Conservation (phyloP, 2,797 vertebrate genomes). For the Meda fulgida region DNA sequence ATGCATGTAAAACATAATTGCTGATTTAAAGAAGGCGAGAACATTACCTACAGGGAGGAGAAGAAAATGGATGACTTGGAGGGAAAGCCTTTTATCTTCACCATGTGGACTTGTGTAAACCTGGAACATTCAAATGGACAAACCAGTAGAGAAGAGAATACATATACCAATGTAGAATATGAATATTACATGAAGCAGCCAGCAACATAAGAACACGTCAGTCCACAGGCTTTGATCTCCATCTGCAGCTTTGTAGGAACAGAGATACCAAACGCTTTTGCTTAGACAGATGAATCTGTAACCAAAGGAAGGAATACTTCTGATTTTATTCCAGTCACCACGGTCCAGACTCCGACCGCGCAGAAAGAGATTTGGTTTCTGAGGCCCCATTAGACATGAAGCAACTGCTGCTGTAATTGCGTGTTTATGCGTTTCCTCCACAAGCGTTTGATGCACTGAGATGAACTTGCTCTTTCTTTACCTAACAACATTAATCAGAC, state of each 20-base stretch:
- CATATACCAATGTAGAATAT: background rate
- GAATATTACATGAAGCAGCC: constrained; percentile 36
- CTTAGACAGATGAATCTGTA: background rate
- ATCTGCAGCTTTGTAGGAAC: constrained; percentile 28
- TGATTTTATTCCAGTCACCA: constrained; percentile 6
- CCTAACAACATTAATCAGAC: background rate
- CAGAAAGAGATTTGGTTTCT: background rate
- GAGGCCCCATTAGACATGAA: constrained; percentile 1
- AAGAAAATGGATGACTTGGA: background rate
- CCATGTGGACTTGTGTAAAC: background rate
- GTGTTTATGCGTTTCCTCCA: background rate
- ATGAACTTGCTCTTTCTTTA: background rate
- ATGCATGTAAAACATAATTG: background rate
- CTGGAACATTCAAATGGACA: constrained; percentile 13
- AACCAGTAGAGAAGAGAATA: constrained; percentile 1
- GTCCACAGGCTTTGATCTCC: constrained; percentile 14
- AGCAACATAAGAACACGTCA: constrained; percentile 5
- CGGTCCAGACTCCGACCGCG: background rate
- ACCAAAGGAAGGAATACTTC: background rate
- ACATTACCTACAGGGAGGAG: background rate
- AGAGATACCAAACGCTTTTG: constrained; percentile 5
- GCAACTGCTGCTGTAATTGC: background rate
- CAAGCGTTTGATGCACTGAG: background rate
- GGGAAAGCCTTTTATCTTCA: constrained; percentile 1
- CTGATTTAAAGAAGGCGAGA: background rate